Base-by-base conservation (phyloP, 2,797 vertebrate genomes). In the Darevskia mixta region DNA sequence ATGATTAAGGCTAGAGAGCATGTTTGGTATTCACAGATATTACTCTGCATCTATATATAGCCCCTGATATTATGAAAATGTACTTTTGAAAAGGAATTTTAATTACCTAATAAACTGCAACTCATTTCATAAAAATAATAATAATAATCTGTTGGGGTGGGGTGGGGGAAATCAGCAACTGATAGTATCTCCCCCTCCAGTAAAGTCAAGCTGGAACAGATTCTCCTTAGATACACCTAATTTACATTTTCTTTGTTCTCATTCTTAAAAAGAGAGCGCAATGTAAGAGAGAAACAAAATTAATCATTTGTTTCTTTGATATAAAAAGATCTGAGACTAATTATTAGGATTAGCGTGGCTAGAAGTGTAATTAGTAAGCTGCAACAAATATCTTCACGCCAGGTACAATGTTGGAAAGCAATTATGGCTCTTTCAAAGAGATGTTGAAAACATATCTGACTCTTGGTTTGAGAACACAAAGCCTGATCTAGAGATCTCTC, bases 281-380 rank as follows among this genome's bases (percentile, higher is more conserved):
- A 66, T 66, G 18, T 32, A 18, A 75, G 32, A 77, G 61, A 45
- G 10, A 55, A 79, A 86, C 25, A 64, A 85, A 72, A 73, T 75
- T 41, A 92, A 90, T 67, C 17, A 61, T 43, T 23, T 41, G 6
- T 80, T 79, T 69, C 49, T 89, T 89, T 85, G 76, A 83, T 20
- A 85, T 11, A 86, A 90, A 73, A 66, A 79, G 7, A 82, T 10
- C 73, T 27, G 27, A 2, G 29, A 85, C 66, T 87, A 71, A 86
- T 67, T 86, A 86, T 41, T 66, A 71, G 43, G 9, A 10, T 85
- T n/a, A 84, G 1, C 20, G 25, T 77, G 2, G 1, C 27, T 43
- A 89, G 35, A 83, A 86, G n/a, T 66, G 8, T 32, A 66, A 84
- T 91, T 83, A 84, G 35, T 85, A 79, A 66, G 45, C 18, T 75